Evolutionary conservation across 2,888 invertebrate species (phyloP).

Genomic region (Plebejus anna): DNA sequence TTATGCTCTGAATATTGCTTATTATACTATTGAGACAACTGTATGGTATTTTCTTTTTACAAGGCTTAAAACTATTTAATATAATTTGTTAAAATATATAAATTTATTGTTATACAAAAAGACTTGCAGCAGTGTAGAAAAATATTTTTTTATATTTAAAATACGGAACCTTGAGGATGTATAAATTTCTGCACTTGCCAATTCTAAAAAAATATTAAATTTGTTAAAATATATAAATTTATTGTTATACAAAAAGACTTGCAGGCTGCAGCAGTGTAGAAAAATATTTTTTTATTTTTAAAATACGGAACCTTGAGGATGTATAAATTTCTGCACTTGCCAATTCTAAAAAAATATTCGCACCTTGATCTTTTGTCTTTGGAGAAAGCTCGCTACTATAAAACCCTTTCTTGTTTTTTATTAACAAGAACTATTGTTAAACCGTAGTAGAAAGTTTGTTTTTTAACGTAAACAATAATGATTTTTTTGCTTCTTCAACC

Average conservation of each 20-base stretch:
- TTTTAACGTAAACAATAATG: not conserved
- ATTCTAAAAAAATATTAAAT: not conserved
- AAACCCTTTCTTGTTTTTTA: slow-evolving; percentile 12
- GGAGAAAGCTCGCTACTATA: slow-evolving; percentile 55
- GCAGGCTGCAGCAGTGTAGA: too few relatives aligned
- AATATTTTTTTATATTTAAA: not conserved
- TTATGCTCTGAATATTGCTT: too few relatives aligned
- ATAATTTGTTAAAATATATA: too few relatives aligned
- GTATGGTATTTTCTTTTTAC: too few relatives aligned
- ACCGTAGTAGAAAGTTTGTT: not conserved
- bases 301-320: not conserved
- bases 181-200: not conserved
- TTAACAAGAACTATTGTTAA: not conserved
- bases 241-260: too few relatives aligned
- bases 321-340: not conserved
- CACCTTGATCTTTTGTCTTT: slow-evolving; percentile 50
- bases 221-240: too few relatives aligned
- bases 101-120: too few relatives aligned
- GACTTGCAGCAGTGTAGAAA: not conserved
- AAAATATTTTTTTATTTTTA: not conserved
- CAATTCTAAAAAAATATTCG: not conserved
- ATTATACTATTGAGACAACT: too few relatives aligned
- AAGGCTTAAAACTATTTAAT: too few relatives aligned
- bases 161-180: not conserved
- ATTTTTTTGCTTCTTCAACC: not conserved